Evolutionary conservation across 2,888 invertebrate species (phyloP).

Genomic region (Tuberolachnus salignus): DNA sequence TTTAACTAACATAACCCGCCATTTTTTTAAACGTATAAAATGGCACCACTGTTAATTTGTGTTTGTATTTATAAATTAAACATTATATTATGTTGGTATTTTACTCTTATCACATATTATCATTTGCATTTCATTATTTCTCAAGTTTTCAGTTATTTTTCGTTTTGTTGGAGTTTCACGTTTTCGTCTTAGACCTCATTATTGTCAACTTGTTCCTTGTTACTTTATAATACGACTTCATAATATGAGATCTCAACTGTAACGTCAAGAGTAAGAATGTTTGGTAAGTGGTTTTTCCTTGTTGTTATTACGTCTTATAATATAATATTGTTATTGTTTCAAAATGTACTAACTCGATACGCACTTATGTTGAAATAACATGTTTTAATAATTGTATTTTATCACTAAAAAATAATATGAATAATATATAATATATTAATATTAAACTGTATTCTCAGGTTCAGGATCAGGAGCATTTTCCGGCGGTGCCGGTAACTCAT

Average conservation of each 20-base stretch:
- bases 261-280: slow-evolving; percentile 22
- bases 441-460: slow-evolving; percentile 3
- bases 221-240: no score
- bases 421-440: not conserved
- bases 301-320: not conserved
- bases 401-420: not conserved
- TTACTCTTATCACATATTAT: slow-evolving; percentile 22
- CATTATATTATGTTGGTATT: slow-evolving; percentile 40
- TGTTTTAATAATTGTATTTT: not conserved
- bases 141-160: slow-evolving; percentile 34
- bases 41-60: no score
- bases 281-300: slow-evolving; percentile 43
- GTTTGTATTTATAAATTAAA: no score
- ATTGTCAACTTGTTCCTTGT: no score
- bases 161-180: not conserved
- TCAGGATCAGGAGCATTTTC: slow-evolving; percentile 51
- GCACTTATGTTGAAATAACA: not conserved
- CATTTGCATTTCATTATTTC: not conserved
- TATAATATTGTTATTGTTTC: not conserved
- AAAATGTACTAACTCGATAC: not conserved
- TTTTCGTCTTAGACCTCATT: no score
- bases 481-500: slow-evolving; percentile 51
- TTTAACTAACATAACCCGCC: no score
- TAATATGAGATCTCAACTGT: not conserved
- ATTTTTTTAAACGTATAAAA: not conserved